phyloP scores from a whole-genome alignment of 2,888 invertebrate genomes.

The Yponomeuta malinellus region DNA sequence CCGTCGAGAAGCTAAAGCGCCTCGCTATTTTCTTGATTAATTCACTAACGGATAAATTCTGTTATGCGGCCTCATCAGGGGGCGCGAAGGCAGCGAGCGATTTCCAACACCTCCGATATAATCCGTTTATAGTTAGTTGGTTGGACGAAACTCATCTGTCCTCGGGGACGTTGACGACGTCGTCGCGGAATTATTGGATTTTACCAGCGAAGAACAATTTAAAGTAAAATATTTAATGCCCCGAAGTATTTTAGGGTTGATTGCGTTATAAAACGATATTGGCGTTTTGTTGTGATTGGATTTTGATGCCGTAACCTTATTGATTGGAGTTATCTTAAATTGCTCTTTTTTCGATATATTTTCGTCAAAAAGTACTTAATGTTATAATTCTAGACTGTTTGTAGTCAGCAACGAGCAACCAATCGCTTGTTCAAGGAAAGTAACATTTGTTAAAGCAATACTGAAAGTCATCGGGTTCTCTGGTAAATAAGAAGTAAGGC shows the following conservation, averaged over 20 bases:
- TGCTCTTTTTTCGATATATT: background rate
- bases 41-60: slow-evolving; percentile 6
- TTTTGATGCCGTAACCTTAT: background rate
- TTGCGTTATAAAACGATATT: slow-evolving; percentile 18
- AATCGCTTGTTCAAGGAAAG: too few relatives aligned
- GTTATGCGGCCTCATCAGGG: slow-evolving; percentile 6
- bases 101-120: slow-evolving; percentile 8
- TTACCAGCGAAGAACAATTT: slow-evolving; percentile 19
- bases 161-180: background rate
- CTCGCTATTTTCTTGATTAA: slow-evolving; percentile 10
- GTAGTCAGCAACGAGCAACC: too few relatives aligned
- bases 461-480: too few relatives aligned
- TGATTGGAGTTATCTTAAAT: background rate
- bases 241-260: slow-evolving; percentile 21
- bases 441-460: too few relatives aligned
- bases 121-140: slow-evolving; percentile 7
- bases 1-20: background rate
- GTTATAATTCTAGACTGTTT: background rate
- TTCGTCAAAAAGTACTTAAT: background rate
- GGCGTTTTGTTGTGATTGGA: slow-evolving; percentile 16
- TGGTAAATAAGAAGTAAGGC: too few relatives aligned
- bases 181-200: background rate
- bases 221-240: slow-evolving; percentile 25
- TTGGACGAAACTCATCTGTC: background rate
- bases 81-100: slow-evolving; percentile 3